These are phyloP conservation scores for Anoncus sp. DNA, from an alignment of 2,888 invertebrate genomes.

Conservation along the genomic window DNA sequence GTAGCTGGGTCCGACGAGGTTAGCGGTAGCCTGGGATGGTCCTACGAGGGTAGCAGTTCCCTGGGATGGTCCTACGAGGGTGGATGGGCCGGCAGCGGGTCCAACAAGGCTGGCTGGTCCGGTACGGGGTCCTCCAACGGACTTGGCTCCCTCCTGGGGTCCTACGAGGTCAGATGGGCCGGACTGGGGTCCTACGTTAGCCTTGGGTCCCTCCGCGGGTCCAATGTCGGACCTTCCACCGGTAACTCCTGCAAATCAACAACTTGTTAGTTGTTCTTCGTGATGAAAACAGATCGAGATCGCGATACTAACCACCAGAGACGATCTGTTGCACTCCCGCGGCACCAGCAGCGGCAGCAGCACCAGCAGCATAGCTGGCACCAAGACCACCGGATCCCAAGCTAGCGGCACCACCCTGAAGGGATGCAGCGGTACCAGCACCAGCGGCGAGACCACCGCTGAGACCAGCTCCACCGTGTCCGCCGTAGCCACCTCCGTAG, in stretches of 20 bases:
- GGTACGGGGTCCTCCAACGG: slow-evolving; percentile 82
- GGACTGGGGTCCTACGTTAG: slow-evolving; percentile 82
- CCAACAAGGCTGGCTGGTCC: slow-evolving; percentile 81
- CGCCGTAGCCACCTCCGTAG: slow-evolving; percentile 67
- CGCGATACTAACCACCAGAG: slow-evolving; percentile 78
- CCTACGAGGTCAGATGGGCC: slow-evolving; percentile 81
- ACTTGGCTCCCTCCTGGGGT: slow-evolving; percentile 82
- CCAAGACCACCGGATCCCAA: slow-evolving; percentile 82
- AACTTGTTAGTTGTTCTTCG: neutral
- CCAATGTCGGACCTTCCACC: slow-evolving; percentile 82
- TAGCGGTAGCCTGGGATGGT: slow-evolving; percentile 81
- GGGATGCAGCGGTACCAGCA: slow-evolving; percentile 80
- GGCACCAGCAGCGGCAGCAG: slow-evolving; percentile 81
- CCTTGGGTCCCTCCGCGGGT: slow-evolving; percentile 82
- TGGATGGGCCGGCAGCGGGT: slow-evolving; percentile 81
- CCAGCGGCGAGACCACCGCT: slow-evolving; percentile 82
- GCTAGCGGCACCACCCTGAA: slow-evolving; percentile 82
- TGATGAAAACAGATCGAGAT: neutral
- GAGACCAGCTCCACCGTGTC: slow-evolving; percentile 78
- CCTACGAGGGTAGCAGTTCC: slow-evolving; percentile 82
- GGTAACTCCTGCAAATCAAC: slow-evolving; percentile 74
- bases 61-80: slow-evolving; percentile 80
- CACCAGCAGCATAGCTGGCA: slow-evolving; percentile 82
- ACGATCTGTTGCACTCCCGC: slow-evolving; percentile 82
- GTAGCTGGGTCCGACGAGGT: slow-evolving; percentile 82